Percentiles rank a stretch among this genome's conserved stretches.
Conservation (phyloP, 2,888 invertebrate genomes). For the Daptonema setosum region DNA sequence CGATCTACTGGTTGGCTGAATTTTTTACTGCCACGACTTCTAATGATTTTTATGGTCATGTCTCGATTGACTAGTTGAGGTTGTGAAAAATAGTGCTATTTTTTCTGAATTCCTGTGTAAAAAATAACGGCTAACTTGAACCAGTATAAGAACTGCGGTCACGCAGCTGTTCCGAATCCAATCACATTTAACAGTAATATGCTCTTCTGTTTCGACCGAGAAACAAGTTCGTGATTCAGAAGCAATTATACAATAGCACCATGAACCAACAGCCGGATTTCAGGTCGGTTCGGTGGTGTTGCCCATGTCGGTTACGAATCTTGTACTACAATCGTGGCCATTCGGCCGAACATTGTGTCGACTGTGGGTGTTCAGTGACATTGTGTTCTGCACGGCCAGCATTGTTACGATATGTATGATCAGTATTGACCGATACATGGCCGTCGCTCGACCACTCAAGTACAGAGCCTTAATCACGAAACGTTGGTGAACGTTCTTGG, state of each 20-base stretch:
- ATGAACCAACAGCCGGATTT: constrained; percentile 24
- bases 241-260: no score
- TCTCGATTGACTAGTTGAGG: no score
- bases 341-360: constrained; percentile 37
- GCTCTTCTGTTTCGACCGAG: no score
- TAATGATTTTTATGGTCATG: no score
- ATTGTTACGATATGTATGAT: constrained; percentile 38
- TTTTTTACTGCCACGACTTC: neutral
- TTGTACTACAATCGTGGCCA: constrained; percentile 28
- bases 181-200: no score
- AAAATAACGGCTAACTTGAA: no score
- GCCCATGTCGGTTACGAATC: constrained; percentile 23
- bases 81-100: no score
- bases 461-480: constrained; percentile 25
- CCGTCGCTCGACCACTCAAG: constrained; percentile 24
- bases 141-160: no score
- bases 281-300: constrained; percentile 25
- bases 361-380: constrained; percentile 39
- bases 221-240: no score
- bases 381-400: constrained; percentile 39
- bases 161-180: no score
- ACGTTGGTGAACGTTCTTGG: neutral
- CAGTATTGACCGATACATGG: constrained; percentile 30
- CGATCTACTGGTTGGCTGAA: neutral
- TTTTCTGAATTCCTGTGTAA: no score